These are phyloP conservation scores for Camponotus floridanus DNA, from an alignment of 1,140 invertebrate species.

Conservation along the genomic window DNA sequence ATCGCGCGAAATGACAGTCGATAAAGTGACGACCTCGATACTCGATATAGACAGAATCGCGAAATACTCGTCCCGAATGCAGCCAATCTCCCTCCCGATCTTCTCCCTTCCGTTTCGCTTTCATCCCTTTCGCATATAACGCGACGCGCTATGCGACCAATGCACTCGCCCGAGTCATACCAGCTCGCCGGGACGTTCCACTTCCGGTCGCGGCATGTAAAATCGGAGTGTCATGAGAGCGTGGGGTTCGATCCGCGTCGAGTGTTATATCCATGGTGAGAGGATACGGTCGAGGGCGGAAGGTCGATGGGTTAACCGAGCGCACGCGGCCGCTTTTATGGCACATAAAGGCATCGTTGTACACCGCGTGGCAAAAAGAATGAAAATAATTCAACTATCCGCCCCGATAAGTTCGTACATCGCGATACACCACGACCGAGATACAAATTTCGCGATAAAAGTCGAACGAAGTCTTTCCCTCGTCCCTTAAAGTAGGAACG, in stretches of 20 bases:
- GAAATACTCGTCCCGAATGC: slow-evolving; percentile 38
- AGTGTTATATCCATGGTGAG: background rate
- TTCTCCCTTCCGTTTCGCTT: slow-evolving; percentile 20
- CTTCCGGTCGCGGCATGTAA: slow-evolving; percentile 72
- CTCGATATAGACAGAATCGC: slow-evolving; percentile 63
- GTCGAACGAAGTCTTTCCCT: slow-evolving; percentile 73
- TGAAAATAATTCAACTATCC: slow-evolving; percentile 83
- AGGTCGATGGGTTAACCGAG: slow-evolving; percentile 67
- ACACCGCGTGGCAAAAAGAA: slow-evolving; percentile 77
- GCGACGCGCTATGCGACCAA: background rate
- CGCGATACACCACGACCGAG: slow-evolving; percentile 62
- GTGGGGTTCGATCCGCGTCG: slow-evolving; percentile 54
- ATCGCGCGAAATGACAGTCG: slow-evolving; percentile 61
- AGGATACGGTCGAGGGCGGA: slow-evolving; percentile 62
- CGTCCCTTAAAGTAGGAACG: slow-evolving; percentile 26
- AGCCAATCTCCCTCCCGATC: background rate
- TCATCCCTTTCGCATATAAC: slow-evolving; percentile 20
- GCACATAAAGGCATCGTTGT: slow-evolving; percentile 83
- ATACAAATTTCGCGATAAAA: slow-evolving; percentile 83
- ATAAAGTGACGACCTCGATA: slow-evolving; percentile 68
- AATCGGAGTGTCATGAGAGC: slow-evolving; percentile 67
- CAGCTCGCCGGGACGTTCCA: slow-evolving; percentile 40
- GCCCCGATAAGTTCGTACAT: slow-evolving; percentile 78
- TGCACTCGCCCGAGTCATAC: background rate
- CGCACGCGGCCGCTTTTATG: slow-evolving; percentile 79